Conservation (phyloP, 2,113 vertebrate genomes). For the Zosterops lateralis region DNA sequence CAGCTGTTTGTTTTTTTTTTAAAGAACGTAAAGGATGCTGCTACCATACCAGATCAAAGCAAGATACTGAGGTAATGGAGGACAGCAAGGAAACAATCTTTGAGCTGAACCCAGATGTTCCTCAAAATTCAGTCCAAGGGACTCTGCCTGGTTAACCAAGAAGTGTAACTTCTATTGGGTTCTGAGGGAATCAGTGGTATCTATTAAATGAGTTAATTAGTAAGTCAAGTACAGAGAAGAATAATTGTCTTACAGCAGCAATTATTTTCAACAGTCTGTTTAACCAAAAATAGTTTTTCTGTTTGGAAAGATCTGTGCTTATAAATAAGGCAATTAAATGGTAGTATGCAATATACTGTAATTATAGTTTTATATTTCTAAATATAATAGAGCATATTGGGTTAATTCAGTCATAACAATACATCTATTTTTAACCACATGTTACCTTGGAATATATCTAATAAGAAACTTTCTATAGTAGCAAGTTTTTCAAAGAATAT, state of each 20-base stretch:
- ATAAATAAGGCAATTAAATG: neutral
- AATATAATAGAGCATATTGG: neutral
- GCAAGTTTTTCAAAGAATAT: neutral
- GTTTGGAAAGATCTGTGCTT: neutral
- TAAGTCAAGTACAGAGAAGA: neutral
- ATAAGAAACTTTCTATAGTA: neutral
- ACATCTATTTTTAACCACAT: neutral
- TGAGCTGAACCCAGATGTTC: neutral
- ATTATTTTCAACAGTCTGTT: neutral
- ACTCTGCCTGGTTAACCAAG: neutral
- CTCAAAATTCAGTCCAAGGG: neutral
- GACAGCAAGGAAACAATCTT: neutral
- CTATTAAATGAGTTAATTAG: neutral
- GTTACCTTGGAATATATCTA: neutral
- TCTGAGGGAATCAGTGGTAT: neutral
- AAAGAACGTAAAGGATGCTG: neutral
- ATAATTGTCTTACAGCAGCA: neutral
- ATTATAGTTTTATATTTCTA: neutral
- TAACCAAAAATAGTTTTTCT: neutral
- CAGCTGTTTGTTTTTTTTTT: neutral
- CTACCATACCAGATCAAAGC: neutral
- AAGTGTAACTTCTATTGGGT: neutral
- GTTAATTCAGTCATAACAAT: neutral
- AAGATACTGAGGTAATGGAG: neutral
- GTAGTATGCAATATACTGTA: neutral